A percentile compares a stretch with the other conserved stretches of the same genome.
Conservation (phyloP, 2,113 vertebrate species). For the Mesembrinibis cayennensis region DNA sequence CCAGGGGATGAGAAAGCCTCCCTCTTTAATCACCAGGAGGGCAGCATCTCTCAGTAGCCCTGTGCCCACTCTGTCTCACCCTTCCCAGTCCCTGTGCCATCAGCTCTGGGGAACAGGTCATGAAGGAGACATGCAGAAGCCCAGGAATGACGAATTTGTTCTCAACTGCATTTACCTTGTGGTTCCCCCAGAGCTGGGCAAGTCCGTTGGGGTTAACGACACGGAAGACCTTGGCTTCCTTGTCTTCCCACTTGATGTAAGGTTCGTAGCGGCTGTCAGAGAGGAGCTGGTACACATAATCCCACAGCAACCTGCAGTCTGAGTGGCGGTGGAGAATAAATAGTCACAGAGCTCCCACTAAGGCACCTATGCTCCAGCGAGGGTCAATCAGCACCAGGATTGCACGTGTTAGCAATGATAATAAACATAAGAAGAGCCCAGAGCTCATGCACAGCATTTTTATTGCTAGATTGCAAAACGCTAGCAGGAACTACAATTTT, state of each 20-base stretch:
- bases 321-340: background rate
- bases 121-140: rapidly evolving
- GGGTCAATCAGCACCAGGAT: background rate
- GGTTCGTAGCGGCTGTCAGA: conserved; percentile 82
- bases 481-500: background rate
- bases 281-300: conserved; percentile 88
- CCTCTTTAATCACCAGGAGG: background rate
- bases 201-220: conserved; percentile 87
- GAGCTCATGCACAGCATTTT: rapidly evolving
- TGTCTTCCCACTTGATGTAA: conserved; percentile 88
- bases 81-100: background rate
- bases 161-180: conserved; percentile 78
- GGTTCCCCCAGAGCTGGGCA: conserved; percentile 91
- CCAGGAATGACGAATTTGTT: no score
- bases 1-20: background rate
- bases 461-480: background rate
- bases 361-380: rapidly evolving
- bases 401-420: rapidly evolving
- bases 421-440: rapidly evolving
- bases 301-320: conserved; percentile 91
- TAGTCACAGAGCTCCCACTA: background rate
- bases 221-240: conserved; percentile 79
- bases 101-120: background rate
- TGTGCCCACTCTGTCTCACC: background rate
- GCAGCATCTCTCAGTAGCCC: background rate